These are phyloP conservation scores for Clarias laeviceps DNA, from an alignment of 2,797 vertebrate genomes.

Conservation along the genomic window DNA sequence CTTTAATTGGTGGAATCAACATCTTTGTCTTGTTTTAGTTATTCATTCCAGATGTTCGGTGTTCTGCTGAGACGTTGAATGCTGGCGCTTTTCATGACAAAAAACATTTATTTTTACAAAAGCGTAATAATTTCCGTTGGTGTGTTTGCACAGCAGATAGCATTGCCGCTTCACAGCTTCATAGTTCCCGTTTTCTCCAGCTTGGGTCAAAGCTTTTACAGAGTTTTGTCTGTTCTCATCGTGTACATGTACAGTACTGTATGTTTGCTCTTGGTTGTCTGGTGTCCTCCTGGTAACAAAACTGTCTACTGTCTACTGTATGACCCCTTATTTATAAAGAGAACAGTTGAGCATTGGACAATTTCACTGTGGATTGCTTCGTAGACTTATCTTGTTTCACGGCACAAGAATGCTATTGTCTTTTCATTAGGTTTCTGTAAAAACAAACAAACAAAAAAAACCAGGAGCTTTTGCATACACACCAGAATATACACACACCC, in stretches of 20 bases:
- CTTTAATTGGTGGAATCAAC: not conserved
- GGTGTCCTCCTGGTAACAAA: not conserved
- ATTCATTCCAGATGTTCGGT: constrained; percentile 27
- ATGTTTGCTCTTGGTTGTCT: not conserved
- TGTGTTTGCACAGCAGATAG: not conserved
- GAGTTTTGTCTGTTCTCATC: not conserved
- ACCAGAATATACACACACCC: not conserved
- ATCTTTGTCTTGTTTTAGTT: not conserved
- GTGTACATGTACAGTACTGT: not conserved
- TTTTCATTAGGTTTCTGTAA: not conserved
- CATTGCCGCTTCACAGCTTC: not conserved
- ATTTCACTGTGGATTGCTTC: not conserved
- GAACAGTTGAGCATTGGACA: not conserved
- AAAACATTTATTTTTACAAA: not conserved
- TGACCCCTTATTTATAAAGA: not conserved
- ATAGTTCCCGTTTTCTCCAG: not conserved
- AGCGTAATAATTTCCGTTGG: not conserved
- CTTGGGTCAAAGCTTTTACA: not conserved
- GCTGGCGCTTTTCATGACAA: not conserved
- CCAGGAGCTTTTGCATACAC: not conserved
- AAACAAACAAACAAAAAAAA: no score
- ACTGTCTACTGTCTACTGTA: not conserved
- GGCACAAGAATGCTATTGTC: not conserved
- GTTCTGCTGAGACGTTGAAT: constrained; percentile 1
- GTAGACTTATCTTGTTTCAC: not conserved